Evolutionary conservation across 2,888 invertebrate genomes (phyloP).

Genomic region (Ophioninae sp.): DNA sequence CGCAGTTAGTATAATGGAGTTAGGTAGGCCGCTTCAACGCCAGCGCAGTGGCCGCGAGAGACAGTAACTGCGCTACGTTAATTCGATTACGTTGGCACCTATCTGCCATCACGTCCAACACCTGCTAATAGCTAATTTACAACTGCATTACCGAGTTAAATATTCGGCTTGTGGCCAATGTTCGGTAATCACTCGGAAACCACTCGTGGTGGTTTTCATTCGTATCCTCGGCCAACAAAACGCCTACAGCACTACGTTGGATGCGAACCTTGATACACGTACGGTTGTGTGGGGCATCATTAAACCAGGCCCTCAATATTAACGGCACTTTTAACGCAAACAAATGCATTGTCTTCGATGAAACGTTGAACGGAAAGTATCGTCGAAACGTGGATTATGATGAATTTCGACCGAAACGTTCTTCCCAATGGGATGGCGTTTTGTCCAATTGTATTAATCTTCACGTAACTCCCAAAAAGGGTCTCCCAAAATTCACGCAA

Average conservation of each 20-base stretch:
- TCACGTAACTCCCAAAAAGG: too few relatives aligned
- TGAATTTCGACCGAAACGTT: neutral
- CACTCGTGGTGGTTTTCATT: conserved; percentile 47
- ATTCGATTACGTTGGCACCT: conserved; percentile 72
- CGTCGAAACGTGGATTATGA: neutral
- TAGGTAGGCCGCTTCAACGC: conserved; percentile 67
- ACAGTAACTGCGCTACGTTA: conserved; percentile 74
- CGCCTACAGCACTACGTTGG: conserved; percentile 10
- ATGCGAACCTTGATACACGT: conserved; percentile 30
- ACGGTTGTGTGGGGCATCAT: conserved; percentile 27
- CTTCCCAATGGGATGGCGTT: neutral
- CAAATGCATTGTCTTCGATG: conserved; percentile 11
- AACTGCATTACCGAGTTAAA: conserved; percentile 76
- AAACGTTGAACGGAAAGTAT: conserved; percentile 26
- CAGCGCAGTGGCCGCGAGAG: conserved; percentile 62
- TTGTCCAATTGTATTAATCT: neutral
- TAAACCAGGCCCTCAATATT: conserved; percentile 24
- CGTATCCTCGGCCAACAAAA: conserved; percentile 21
- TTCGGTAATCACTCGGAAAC: conserved; percentile 71
- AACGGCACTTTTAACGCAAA: conserved; percentile 13
- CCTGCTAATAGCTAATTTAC: conserved; percentile 76
- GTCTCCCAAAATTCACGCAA: too few relatives aligned
- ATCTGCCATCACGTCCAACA: conserved; percentile 72
- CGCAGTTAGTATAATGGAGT: conserved; percentile 72
- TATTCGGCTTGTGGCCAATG: conserved; percentile 67